phyloP scores from a whole-genome alignment of 2,113 vertebrate genomes.

The Phrynosoma platyrhinos region DNA sequence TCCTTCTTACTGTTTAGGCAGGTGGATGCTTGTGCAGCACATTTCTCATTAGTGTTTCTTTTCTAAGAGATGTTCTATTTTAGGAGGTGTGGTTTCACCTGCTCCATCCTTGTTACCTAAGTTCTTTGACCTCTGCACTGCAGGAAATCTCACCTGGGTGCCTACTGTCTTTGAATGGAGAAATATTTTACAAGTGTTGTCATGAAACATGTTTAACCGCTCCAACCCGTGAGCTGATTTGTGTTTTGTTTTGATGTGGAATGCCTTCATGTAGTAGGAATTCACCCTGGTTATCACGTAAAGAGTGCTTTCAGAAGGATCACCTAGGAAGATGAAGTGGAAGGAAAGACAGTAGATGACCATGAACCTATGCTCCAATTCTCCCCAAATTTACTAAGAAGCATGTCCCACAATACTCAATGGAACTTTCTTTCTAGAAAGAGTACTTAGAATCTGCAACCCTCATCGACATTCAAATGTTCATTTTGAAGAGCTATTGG shows the following conservation, averaged over 20 bases:
- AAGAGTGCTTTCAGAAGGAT: not conserved
- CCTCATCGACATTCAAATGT: not conserved
- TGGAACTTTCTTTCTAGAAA: not conserved
- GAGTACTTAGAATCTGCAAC: not conserved
- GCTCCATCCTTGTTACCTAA: not conserved
- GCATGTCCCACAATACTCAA: not conserved
- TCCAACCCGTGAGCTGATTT: slow-evolving; percentile 37
- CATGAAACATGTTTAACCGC: slow-evolving; percentile 20
- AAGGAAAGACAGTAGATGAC: too few relatives aligned
- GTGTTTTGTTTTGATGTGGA: slow-evolving; percentile 37
- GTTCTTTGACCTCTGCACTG: not conserved
- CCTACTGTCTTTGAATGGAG: slow-evolving; percentile 10
- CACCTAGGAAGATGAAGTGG: too few relatives aligned
- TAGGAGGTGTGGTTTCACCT: not conserved
- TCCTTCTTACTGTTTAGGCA: not conserved
- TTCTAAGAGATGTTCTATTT: not conserved
- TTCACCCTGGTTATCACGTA: not conserved
- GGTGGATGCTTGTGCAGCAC: not conserved
- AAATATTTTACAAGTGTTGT: slow-evolving; percentile 54
- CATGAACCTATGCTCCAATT: not conserved
- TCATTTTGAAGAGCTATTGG: not conserved
- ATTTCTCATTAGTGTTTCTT: not conserved
- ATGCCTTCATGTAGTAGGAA: slow-evolving; percentile 8
- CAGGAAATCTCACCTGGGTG: not conserved
- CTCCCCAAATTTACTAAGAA: not conserved